Conservation (phyloP, 2,113 vertebrate genomes). For the Barbus barbus region DNA sequence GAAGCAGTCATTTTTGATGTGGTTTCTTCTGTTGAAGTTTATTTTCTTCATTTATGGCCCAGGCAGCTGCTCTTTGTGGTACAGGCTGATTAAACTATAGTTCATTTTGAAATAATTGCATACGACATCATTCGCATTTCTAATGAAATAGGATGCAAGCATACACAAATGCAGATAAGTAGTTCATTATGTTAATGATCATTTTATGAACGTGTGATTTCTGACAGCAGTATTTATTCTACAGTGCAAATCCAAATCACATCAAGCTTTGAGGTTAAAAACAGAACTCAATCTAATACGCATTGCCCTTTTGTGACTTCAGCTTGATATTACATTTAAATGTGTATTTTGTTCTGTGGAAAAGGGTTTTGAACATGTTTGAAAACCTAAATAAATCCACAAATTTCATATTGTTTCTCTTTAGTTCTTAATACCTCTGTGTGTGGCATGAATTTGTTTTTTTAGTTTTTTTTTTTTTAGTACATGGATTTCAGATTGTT, state of each 20-base stretch:
- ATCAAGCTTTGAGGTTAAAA: background rate
- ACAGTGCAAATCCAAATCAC: background rate
- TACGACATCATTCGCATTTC: background rate
- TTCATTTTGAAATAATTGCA: background rate
- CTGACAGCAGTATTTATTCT: constrained; percentile 32
- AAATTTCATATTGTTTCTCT: background rate
- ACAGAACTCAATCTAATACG: background rate
- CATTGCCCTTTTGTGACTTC: background rate
- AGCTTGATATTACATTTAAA: constrained; percentile 29
- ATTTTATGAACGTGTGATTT: background rate
- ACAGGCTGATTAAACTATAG: background rate
- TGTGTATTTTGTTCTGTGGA: constrained; percentile 50
- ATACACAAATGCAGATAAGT: background rate
- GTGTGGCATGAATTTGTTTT: background rate
- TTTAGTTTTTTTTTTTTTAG: background rate
- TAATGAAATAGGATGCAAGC: background rate
- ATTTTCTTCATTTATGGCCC: background rate
- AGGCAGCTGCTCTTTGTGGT: constrained; percentile 1
- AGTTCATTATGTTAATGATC: constrained; percentile 8
- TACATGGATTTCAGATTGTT: background rate
- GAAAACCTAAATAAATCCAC: constrained; percentile 49
- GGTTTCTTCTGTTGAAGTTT: background rate
- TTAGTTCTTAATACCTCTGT: constrained; percentile 5
- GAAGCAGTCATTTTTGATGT: background rate
- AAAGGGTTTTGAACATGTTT: constrained; percentile 23